Base-by-base conservation (phyloP, 2,888 invertebrate species). In the Dione vanillae region DNA sequence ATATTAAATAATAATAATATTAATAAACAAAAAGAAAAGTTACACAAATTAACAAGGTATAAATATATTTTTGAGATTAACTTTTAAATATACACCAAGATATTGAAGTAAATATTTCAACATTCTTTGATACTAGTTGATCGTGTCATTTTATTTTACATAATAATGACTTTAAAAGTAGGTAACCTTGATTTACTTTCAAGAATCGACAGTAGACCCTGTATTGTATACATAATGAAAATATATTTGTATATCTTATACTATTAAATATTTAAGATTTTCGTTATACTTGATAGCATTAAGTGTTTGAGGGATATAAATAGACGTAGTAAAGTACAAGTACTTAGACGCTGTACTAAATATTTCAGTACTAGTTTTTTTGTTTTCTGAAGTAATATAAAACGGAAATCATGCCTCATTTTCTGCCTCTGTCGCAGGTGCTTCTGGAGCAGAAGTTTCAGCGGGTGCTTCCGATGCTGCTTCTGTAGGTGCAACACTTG, bases 401-500 rank as follows among this genome's bases (percentile, higher is more conserved):
- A 20, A 20, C 11, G 1, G 19, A 49, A 11, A 37, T 40, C 51
- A 65, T 52, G 10, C 92, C 86, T 92, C 87, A 78, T 86, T 76
- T 75, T 93, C 85, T 78, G 86, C 78, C 81, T 94, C 85, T 0
- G 85, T 89, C 20, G 83, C 80, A 0, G 84, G 79, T 0, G 84
- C 78, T 8, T 91, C 91, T n/a, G 90, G 83, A 0, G 89, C 85
- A 0, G 89, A 82, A 1, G 90, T 88, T 65, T 92, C 92, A 1
- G 86, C 89, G 7, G 92, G 88, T 8, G 89, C 83, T 59, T 94
- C 93, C 1, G 94, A 88, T 0, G 88, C 84, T 7, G 92, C 84
- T 7, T 94, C 90, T 0, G 94, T 93, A 0, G 94, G 86, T 0
- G 91, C 88, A 0, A 86, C 83, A 83, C 85, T 62, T 81, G 90